Evolutionary conservation across 2,888 invertebrate genomes (phyloP).

Genomic region (Pasiphila rectangulata): DNA sequence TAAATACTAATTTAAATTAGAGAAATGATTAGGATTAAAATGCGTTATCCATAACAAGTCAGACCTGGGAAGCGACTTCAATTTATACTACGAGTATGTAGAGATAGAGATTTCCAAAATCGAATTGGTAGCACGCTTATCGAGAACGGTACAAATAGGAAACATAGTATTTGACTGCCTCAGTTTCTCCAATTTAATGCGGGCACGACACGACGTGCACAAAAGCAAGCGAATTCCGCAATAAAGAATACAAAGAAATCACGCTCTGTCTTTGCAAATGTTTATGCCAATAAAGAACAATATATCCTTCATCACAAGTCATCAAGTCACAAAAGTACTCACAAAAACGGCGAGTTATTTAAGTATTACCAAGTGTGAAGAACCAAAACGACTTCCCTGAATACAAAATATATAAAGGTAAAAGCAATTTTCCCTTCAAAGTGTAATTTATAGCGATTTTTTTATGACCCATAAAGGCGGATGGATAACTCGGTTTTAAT

Average conservation of each 20-base stretch:
- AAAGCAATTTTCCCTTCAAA: slow-evolving; percentile 43
- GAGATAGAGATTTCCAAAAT: no score
- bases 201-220: no score
- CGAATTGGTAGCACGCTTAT: no score
- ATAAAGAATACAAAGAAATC: neutral
- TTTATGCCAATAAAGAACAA: neutral
- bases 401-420: slow-evolving; percentile 46
- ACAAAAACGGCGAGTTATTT: slow-evolving; percentile 40
- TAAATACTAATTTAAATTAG: no score
- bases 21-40: no score
- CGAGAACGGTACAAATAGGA: no score
- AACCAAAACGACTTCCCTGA: slow-evolving; percentile 34
- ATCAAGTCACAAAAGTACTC: slow-evolving; percentile 13
- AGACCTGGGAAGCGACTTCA: no score
- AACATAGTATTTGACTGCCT: no score
- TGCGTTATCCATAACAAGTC: no score
- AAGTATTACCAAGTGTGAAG: slow-evolving; percentile 43
- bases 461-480: slow-evolving; percentile 55
- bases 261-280: neutral
- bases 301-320: slow-evolving; percentile 6
- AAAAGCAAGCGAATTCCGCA: no score
- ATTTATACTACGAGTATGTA: no score
- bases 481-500: slow-evolving; percentile 48
- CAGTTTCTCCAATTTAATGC: no score
- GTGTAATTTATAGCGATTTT: slow-evolving; percentile 57